Evolutionary conservation across 2,113 vertebrate species (phyloP).

Genomic region (Meleagris gallopavo): DNA sequence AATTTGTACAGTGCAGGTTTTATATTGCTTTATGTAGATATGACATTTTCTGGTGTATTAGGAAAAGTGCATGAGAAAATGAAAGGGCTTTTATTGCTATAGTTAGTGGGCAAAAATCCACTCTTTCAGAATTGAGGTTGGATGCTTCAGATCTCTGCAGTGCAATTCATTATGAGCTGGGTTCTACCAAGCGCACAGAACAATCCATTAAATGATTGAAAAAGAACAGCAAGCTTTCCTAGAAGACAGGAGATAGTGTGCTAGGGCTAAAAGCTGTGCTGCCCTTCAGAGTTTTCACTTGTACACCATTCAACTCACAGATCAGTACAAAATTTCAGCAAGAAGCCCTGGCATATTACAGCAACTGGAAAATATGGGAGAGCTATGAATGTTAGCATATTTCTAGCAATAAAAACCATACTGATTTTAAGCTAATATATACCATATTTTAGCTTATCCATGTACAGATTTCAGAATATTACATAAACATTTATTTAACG

Average conservation of each 20-base stretch:
- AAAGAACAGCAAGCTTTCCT: not conserved
- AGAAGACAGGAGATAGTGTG: not conserved
- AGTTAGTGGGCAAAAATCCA: not conserved
- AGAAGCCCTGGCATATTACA: not conserved
- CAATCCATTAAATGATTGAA: constrained; percentile 2
- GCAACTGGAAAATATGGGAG: not conserved
- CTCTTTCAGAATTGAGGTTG: not conserved
- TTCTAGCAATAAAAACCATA: not conserved
- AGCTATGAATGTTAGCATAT: not conserved
- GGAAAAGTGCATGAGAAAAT: not conserved
- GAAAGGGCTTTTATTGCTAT: constrained; percentile 24
- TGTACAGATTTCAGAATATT: not conserved
- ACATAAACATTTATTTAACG: not conserved
- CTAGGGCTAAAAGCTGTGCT: not conserved
- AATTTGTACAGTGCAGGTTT: not conserved
- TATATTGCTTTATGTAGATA: not conserved
- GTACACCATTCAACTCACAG: not conserved
- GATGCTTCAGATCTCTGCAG: not conserved
- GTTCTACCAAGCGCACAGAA: not conserved
- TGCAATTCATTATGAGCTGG: not conserved
- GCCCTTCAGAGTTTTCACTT: not conserved
- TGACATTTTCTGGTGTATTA: not conserved
- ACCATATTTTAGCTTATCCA: not conserved
- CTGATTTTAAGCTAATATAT: not conserved
- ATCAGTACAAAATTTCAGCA: not conserved